Percentiles rank a stretch among this genome's conserved stretches.
phyloP scores from a whole-genome alignment of 2,888 invertebrate species.

The Tupiocoris notatus region DNA sequence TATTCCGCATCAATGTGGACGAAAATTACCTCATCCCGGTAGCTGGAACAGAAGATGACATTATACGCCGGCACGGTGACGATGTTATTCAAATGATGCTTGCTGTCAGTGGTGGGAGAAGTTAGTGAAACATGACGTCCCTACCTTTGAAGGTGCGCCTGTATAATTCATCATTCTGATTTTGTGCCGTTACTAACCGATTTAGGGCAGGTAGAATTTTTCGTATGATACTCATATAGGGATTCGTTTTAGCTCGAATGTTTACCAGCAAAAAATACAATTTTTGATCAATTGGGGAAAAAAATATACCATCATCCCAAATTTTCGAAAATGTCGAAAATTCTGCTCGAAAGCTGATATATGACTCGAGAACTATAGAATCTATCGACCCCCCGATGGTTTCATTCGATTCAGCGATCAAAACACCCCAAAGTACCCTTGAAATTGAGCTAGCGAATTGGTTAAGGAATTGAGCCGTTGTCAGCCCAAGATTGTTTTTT shows the following conservation, averaged over 20 bases:
- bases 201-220: not conserved
- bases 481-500: too few relatives aligned
- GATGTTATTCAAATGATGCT: not conserved
- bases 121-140: not conserved
- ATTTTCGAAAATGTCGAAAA: too few relatives aligned
- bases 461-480: too few relatives aligned
- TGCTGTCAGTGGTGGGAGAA: not conserved
- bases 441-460: too few relatives aligned
- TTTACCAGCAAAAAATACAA: not conserved
- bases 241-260: too few relatives aligned
- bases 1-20: not conserved
- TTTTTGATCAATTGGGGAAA: not conserved
- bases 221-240: not conserved
- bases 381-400: too few relatives aligned
- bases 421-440: too few relatives aligned
- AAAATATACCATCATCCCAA: too few relatives aligned
- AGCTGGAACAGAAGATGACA: not conserved
- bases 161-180: not conserved
- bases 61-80: not conserved
- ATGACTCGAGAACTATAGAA: too few relatives aligned
- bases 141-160: not conserved
- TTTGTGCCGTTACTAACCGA: too few relatives aligned
- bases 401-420: too few relatives aligned
- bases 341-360: too few relatives aligned
- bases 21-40: not conserved